phyloP scores from a whole-genome alignment of 2,888 invertebrate genomes.

The Lycaena phlaeas region DNA sequence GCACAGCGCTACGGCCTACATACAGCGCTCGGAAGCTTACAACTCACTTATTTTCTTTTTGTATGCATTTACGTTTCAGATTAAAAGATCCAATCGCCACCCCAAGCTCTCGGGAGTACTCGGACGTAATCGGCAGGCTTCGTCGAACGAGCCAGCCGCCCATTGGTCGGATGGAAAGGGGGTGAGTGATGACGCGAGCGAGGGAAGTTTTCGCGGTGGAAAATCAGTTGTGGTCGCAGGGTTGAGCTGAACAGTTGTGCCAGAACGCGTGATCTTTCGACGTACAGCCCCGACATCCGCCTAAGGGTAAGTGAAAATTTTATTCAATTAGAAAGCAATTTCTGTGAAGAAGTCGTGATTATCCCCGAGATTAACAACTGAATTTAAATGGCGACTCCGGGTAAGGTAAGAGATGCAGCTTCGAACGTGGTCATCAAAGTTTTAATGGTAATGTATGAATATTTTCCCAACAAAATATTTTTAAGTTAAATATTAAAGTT shows the following conservation, averaged over 20 bases:
- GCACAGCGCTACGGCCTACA: slow-evolving; percentile 38
- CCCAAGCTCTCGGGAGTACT: slow-evolving; percentile 42
- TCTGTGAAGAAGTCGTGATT: slow-evolving; percentile 43
- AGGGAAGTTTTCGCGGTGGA: slow-evolving; percentile 68
- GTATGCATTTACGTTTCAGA: slow-evolving; percentile 70
- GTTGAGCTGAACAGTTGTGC: slow-evolving; percentile 51
- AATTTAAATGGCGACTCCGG: slow-evolving; percentile 23
- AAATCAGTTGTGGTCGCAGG: slow-evolving; percentile 61
- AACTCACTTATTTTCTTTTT: slow-evolving; percentile 58
- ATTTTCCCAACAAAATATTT: not conserved
- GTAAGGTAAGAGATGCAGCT: slow-evolving; percentile 11
- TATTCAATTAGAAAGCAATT: slow-evolving; percentile 71
- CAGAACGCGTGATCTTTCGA: slow-evolving; percentile 36
- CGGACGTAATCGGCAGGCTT: slow-evolving; percentile 45
- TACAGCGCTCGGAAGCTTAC: slow-evolving; percentile 47
- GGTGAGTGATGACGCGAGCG: slow-evolving; percentile 63
- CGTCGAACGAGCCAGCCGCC: slow-evolving; percentile 29
- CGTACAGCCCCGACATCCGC: slow-evolving; percentile 32
- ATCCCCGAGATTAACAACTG: slow-evolving; percentile 27
- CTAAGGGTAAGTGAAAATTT: slow-evolving; percentile 63
- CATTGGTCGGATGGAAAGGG: slow-evolving; percentile 49
- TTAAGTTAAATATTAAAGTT: no score
- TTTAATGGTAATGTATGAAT: not conserved
- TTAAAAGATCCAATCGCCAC: slow-evolving; percentile 70
- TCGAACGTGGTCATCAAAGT: slow-evolving; percentile 3